phyloP scores from a whole-genome alignment of 2,113 vertebrate genomes.

The Epinephelus fuscoguttatus region DNA sequence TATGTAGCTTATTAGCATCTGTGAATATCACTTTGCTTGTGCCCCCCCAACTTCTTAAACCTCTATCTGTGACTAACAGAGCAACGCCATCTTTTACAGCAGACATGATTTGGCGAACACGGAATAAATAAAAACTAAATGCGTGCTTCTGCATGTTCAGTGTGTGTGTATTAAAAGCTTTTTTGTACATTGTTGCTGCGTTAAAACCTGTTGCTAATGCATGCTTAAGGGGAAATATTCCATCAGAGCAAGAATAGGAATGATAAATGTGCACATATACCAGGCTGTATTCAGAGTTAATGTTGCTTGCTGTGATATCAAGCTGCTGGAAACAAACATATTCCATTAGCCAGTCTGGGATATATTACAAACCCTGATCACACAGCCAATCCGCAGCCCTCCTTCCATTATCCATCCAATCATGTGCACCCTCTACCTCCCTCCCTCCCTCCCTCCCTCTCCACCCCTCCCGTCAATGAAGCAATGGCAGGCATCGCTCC shows the following conservation, averaged over 20 bases:
- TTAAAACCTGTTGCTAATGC: slow-evolving; percentile 51
- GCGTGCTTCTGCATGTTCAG: not conserved
- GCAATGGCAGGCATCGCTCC: slow-evolving; percentile 54
- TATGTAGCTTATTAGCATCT: slow-evolving; percentile 65
- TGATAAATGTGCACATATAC: slow-evolving; percentile 38
- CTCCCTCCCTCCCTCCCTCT: not conserved
- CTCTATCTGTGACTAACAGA: slow-evolving; percentile 48
- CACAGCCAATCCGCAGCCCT: slow-evolving; percentile 56
- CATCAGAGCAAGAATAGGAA: slow-evolving; percentile 3
- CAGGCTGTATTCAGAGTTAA: slow-evolving; percentile 50
- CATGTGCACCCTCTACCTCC: not conserved
- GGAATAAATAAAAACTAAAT: slow-evolving; percentile 32
- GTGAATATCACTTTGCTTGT: slow-evolving; percentile 64
- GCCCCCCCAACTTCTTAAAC: slow-evolving; percentile 47
- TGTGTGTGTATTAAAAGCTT: slow-evolving; percentile 20
- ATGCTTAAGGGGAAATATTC: slow-evolving; percentile 8
- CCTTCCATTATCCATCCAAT: slow-evolving; percentile 62
- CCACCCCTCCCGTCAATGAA: slow-evolving; percentile 34
- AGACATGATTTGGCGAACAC: not conserved
- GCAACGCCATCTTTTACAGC: slow-evolving; percentile 38
- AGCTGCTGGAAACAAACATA: slow-evolving; percentile 67
- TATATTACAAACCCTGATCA: slow-evolving; percentile 50
- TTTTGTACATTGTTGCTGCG: slow-evolving; percentile 13
- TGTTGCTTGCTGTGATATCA: slow-evolving; percentile 62
- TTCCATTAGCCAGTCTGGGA: slow-evolving; percentile 59